Conservation (phyloP, 2,113 vertebrate genomes). For the Elgaria multicarinata region DNA sequence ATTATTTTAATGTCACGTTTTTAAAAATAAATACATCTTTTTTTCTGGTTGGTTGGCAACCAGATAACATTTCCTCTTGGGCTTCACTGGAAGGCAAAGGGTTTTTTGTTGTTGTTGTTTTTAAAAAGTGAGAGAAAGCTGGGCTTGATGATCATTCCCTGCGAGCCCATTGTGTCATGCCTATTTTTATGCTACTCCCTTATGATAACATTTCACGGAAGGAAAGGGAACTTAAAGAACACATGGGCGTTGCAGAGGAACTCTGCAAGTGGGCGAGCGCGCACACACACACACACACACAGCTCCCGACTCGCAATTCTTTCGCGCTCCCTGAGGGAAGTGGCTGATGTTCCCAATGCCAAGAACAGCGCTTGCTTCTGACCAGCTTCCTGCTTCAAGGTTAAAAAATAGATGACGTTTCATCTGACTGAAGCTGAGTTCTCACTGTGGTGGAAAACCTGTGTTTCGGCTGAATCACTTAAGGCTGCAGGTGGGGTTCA, state of each 20-base stretch:
- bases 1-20: neutral
- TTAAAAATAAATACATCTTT: too few relatives aligned
- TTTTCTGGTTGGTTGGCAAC: neutral
- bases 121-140: neutral
- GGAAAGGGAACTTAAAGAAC: conserved; percentile 6
- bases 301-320: neutral
- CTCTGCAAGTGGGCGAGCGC: neutral
- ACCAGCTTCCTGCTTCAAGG: conserved; percentile 1
- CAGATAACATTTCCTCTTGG: neutral
- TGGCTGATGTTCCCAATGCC: conserved; percentile 1
- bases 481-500: neutral
- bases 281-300: neutral
- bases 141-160: neutral
- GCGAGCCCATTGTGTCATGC: neutral
- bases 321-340: neutral
- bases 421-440: neutral
- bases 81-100: neutral
- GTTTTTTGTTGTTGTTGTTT: neutral
- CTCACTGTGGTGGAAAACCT: neutral
- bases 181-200: neutral
- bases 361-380: conserved; percentile 5
- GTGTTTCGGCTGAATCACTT: too few relatives aligned
- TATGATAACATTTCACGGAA: conserved; percentile 9
- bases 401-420: neutral
- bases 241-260: neutral